Evolutionary conservation across 1,140 invertebrate species (phyloP), one percentile per base, ranked within the genome.

Genomic region (Philaenus spumarius): DNA sequence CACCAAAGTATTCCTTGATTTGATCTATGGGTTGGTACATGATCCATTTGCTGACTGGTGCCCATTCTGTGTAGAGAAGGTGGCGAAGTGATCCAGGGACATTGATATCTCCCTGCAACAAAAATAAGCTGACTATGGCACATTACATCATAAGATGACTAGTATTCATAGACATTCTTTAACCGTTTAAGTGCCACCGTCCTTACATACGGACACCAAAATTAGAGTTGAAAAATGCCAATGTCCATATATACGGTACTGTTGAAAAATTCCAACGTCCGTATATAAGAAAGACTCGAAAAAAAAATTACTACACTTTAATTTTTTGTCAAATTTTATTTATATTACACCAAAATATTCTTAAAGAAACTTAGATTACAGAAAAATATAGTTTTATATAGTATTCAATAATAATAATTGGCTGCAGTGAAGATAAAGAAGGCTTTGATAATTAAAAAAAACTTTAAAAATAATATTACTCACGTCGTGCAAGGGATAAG

Each of bases 401-500:
- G n/a, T n/a, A n/a, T n/a, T n/a, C 7, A 37, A 37, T 37, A 37
- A 9, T 37, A 37, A n/a, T n/a, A 37, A n/a, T n/a, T n/a, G n/a
- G n/a, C n/a, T n/a, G n/a, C n/a, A n/a, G n/a, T n/a, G n/a, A 37
- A 37, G 9, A 37, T 37, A n/a, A 9, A 11, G 35, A 37, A n/a
- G 9, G n/a, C 35, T n/a, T 37, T 37, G 35, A n/a, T 11, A n/a
- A 37, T 37, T 37, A 9, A 11, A n/a, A 11, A 37, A 37, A 9
- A 37, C n/a, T 37, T 11, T 11, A 37, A 11, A 9, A 37, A 11
- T 37, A 9, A 37, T 37, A 37, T 37, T 37, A 73, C 80, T 81
- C 72, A 90, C 93, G 79, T 97, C 93, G 69, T 96, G 93, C 30
- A 96, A 73, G 1, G 93, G 91, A 77, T 93, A 96, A 0, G 89